phyloP scores from a whole-genome alignment of 2,888 invertebrate species.

The Aquatica leii region DNA sequence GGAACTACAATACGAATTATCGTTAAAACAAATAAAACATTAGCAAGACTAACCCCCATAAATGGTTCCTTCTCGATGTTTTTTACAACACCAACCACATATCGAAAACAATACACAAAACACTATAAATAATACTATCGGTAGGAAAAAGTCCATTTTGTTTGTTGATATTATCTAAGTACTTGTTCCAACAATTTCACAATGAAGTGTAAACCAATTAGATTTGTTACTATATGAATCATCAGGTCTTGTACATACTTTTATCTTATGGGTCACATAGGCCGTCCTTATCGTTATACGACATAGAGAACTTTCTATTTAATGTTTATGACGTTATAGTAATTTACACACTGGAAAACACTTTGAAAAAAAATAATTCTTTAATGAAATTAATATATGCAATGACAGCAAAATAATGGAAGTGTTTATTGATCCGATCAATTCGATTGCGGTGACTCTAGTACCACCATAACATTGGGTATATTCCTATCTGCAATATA shows the following conservation, averaged over 20 bases:
- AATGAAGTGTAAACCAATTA: neutral
- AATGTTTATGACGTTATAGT: no score
- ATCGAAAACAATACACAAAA: slow-evolving; percentile 44
- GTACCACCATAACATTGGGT: no score
- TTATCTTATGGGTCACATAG: no score
- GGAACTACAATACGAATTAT: slow-evolving; percentile 13
- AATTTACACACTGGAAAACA: neutral
- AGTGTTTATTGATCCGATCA: no score
- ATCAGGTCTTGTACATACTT: neutral
- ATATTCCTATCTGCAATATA: no score
- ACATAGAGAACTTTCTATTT: no score
- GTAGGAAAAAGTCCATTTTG: slow-evolving; percentile 43
- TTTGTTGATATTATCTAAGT: neutral
- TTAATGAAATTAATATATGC: no score
- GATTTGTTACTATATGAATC: slow-evolving; percentile 9
- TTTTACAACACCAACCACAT: slow-evolving; percentile 45
- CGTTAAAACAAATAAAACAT: neutral
- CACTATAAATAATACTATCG: slow-evolving; percentile 41
- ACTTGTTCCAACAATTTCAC: neutral
- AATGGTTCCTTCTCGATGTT: slow-evolving; percentile 40
- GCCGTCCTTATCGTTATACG: no score
- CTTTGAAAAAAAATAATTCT: neutral
- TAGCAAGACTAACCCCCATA: slow-evolving; percentile 39
- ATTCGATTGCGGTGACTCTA: no score
- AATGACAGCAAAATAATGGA: no score